A percentile compares a stretch with the other conserved stretches of the same genome.
These are phyloP conservation scores for Lethrus apterus DNA, from an alignment of 1,140 invertebrate genomes.

Conservation along the genomic window DNA sequence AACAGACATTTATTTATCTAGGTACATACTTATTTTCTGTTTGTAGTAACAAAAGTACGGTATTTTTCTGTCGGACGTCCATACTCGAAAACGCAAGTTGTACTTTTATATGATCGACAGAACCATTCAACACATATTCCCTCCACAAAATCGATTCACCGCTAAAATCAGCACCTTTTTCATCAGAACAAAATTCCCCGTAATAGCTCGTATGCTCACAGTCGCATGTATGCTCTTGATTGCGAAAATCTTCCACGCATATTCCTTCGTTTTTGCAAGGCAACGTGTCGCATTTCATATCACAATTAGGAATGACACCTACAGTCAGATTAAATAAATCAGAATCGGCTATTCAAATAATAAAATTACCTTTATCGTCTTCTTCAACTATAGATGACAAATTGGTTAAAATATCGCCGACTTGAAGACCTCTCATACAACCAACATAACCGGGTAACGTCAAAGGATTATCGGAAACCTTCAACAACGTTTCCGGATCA, in stretches of 20 bases:
- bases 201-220: slow-evolving; percentile 84
- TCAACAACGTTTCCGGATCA: slow-evolving; percentile 62
- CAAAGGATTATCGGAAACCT: slow-evolving; percentile 49
- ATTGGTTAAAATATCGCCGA: slow-evolving; percentile 71
- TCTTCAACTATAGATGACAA: slow-evolving; percentile 62
- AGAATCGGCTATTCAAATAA: slow-evolving; percentile 7
- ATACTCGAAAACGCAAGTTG: slow-evolving; percentile 77
- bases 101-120: slow-evolving; percentile 66
- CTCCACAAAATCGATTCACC: slow-evolving; percentile 74
- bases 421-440: slow-evolving; percentile 82
- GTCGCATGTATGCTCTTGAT: slow-evolving; percentile 74
- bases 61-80: slow-evolving; percentile 65
- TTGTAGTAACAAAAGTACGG: slow-evolving; percentile 67
- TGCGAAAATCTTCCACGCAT: slow-evolving; percentile 84
- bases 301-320: slow-evolving; percentile 72
- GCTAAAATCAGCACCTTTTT: slow-evolving; percentile 82
- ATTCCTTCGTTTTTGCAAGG: slow-evolving; percentile 83
- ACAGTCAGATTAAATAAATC: slow-evolving; percentile 17
- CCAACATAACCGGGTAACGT: slow-evolving; percentile 72
- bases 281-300: slow-evolving; percentile 79
- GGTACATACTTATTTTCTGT: slow-evolving; percentile 71
- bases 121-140: slow-evolving; percentile 62
- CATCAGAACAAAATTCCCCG: slow-evolving; percentile 66
- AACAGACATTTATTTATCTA: too few relatives aligned
- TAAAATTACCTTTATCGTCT: slow-evolving; percentile 55